These are phyloP conservation scores for Catalaphyllia jardinei DNA, from an alignment of 64 coral and sea anemone genomes.

Conservation along the genomic window DNA sequence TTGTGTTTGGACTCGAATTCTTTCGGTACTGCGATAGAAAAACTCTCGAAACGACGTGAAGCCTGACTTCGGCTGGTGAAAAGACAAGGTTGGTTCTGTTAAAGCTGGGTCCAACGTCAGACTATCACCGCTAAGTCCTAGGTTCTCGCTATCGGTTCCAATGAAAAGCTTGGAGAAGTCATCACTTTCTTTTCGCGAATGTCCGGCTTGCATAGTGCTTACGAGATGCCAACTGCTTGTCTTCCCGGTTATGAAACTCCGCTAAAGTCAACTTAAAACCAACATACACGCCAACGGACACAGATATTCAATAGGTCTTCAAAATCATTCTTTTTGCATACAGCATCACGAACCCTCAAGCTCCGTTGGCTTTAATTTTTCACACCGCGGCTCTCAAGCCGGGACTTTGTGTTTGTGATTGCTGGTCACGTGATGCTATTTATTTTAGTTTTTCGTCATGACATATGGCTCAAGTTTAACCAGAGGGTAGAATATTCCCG, in stretches of 20 bases:
- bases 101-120: not conserved
- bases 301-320: not conserved
- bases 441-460: not conserved
- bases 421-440: constrained; percentile 15
- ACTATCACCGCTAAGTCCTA: not conserved
- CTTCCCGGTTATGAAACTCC: not conserved
- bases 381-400: not conserved
- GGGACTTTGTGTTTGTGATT: not conserved
- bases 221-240: not conserved
- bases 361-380: not conserved
- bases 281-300: not conserved
- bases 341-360: not conserved
- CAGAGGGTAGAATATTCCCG: not conserved
- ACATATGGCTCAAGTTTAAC: not conserved
- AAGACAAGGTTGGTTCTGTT: constrained; percentile 26
- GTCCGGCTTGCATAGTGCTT: constrained; percentile 28
- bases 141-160: constrained; percentile 29
- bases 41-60: not conserved
- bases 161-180: constrained; percentile 70
- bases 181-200: constrained; percentile 86
- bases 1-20: not conserved
- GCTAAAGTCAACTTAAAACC: not conserved
- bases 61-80: constrained; percentile 25
- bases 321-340: not conserved
- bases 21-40: not conserved